A percentile compares a stretch with the other conserved stretches of the same genome.
Evolutionary conservation across 2,888 invertebrate species (phyloP).

Genomic region (Agrochola lota): DNA sequence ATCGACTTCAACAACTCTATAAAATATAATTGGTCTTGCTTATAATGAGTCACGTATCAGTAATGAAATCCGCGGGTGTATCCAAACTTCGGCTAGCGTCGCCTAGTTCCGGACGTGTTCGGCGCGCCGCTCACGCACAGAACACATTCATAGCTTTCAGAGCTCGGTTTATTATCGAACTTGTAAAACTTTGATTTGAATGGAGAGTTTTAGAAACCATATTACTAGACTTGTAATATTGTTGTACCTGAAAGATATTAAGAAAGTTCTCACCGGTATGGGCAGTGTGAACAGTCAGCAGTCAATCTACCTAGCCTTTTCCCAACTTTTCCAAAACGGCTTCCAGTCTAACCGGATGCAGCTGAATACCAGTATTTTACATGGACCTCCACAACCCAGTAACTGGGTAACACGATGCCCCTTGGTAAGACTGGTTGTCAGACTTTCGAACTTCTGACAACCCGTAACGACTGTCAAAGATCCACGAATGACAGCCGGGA

Average conservation of each 20-base stretch:
- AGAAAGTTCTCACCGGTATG: not conserved
- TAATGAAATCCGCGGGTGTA: conserved; percentile 47
- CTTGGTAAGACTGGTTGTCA: no score
- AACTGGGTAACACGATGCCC: no score
- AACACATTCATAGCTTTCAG: conserved; percentile 8
- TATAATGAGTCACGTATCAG: conserved; percentile 46
- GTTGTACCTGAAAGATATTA: not conserved
- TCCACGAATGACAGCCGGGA: no score
- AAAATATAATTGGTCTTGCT: conserved; percentile 14
- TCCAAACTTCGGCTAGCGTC: conserved; percentile 35
- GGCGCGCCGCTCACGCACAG: conserved; percentile 14
- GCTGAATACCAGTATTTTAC: no score
- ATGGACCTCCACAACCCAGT: no score
- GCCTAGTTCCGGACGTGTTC: conserved; percentile 42
- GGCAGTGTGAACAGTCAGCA: not conserved
- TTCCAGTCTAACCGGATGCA: no score
- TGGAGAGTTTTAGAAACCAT: not conserved
- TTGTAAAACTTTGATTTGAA: conserved; percentile 31
- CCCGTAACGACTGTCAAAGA: no score
- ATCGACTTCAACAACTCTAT: conserved; percentile 2
- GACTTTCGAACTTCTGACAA: no score
- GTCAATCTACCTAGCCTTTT: no score
- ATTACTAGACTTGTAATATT: not conserved
- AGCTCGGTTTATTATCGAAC: conserved; percentile 10
- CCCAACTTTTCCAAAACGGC: no score